Percentiles rank a stretch among this genome's conserved stretches.
phyloP scores from a whole-genome alignment of 2,888 invertebrate genomes.

The Drosophila setosimentum region DNA sequence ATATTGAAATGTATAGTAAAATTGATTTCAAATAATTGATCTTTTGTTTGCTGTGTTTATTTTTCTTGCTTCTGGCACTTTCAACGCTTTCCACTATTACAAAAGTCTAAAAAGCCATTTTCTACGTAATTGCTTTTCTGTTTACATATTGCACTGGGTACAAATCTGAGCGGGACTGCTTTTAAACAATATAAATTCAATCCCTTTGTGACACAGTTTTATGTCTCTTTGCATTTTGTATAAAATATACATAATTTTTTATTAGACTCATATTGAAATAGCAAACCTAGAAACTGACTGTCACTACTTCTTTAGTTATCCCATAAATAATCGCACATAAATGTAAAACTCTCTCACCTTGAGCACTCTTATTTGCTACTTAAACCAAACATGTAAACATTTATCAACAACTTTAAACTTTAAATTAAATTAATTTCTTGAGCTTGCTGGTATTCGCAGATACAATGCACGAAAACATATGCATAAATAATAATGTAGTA shows the following conservation, averaged over 20 bases:
- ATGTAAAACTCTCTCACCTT: not conserved
- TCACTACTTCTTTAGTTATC: not conserved
- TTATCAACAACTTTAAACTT: not conserved
- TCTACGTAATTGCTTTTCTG: not conserved
- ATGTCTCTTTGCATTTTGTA: not conserved
- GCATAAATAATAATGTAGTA: not conserved
- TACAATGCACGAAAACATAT: not conserved
- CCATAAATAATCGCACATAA: not conserved
- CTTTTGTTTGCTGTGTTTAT: constrained; percentile 29
- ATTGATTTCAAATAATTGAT: not conserved
- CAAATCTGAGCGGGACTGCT: not conserved
- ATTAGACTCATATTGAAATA: not conserved
- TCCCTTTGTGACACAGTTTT: not conserved
- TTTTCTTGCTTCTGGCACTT: constrained; percentile 39
- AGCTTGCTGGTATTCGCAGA: not conserved
- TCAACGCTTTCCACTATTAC: constrained; percentile 4
- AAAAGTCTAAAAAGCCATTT: constrained; percentile 10
- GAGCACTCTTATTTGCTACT: not conserved
- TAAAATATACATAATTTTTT: not conserved
- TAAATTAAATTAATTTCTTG: too few relatives aligned
- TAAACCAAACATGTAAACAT: not conserved
- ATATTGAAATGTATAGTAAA: not conserved
- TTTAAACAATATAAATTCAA: not conserved
- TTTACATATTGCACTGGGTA: not conserved
- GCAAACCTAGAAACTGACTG: not conserved